Conservation (phyloP, 2,888 invertebrate genomes). For the Eupithecia tripunctaria region DNA sequence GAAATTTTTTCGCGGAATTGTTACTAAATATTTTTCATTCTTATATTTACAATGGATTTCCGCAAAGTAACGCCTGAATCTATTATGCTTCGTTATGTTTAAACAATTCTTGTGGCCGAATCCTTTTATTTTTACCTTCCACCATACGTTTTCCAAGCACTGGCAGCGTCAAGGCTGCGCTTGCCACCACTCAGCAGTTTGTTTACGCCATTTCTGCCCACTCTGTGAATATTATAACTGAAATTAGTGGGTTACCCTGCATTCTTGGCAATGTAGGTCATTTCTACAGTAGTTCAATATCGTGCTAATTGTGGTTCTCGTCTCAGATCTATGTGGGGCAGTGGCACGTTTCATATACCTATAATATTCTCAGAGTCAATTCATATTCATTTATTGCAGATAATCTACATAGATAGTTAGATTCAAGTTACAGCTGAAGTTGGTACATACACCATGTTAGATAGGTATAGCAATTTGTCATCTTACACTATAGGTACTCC, state of each 20-base stretch:
- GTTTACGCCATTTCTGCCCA: constrained; percentile 38
- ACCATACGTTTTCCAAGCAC: constrained; percentile 39
- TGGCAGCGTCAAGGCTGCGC: constrained; percentile 37
- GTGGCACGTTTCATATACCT: background rate
- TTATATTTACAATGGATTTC: no score
- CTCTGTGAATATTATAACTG: constrained; percentile 32
- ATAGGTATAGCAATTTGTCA: no score
- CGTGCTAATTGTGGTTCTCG: background rate
- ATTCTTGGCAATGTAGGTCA: constrained; percentile 31
- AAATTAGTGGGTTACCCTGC: constrained; percentile 18
- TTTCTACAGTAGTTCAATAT: constrained; percentile 9
- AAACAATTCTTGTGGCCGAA: background rate
- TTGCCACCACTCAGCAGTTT: constrained; percentile 34
- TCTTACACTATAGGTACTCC: no score
- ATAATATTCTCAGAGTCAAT: background rate
- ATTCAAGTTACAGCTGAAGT: no score
- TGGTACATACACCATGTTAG: no score
- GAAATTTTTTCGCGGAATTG: no score
- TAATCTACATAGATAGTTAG: no score
- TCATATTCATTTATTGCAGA: no score
- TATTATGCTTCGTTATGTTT: background rate
- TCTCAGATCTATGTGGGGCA: background rate
- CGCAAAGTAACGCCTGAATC: no score
- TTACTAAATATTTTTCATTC: no score
- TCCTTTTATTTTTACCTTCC: constrained; percentile 4